A percentile compares a stretch with the other conserved stretches of the same genome.
Conservation (phyloP, 2,113 vertebrate genomes). For the Dicentrarchus labrax region DNA sequence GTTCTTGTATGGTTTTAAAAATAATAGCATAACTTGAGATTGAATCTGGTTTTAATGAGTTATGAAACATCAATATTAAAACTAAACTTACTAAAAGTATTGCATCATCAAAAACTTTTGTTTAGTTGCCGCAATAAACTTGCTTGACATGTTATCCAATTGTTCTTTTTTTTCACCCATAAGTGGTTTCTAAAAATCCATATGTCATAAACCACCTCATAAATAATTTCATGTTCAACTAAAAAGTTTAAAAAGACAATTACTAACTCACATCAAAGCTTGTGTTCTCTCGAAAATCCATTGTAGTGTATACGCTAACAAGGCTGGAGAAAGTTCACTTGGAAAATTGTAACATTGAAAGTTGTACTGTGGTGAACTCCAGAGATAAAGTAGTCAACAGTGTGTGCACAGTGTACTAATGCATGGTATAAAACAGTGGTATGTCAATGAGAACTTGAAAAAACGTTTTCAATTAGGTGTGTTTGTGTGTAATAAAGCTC, state of each 20-base stretch:
- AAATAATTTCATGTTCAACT: background rate
- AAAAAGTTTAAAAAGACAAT: constrained; percentile 23
- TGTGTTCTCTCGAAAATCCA: constrained; percentile 8
- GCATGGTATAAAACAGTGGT: background rate
- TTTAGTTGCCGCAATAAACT: background rate
- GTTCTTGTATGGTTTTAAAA: background rate
- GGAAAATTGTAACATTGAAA: background rate
- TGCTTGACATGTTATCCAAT: background rate
- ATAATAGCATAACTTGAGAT: background rate
- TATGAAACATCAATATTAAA: background rate
- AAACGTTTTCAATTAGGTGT: background rate
- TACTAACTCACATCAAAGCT: constrained; percentile 6
- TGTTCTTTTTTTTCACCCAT: background rate
- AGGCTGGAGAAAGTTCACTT: constrained; percentile 7
- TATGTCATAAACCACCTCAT: background rate
- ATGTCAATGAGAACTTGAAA: background rate
- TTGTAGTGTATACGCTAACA: constrained; percentile 32
- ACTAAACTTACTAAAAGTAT: too few species aligned
- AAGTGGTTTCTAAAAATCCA: background rate
- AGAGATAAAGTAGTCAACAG: background rate
- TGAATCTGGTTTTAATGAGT: constrained; percentile 5
- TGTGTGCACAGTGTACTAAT: background rate
- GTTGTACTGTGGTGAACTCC: background rate
- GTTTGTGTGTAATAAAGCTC: background rate
- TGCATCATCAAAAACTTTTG: background rate